These are phyloP conservation scores for Anisognathus igniventris DNA, from an alignment of 2,797 vertebrate genomes.

Conservation along the genomic window DNA sequence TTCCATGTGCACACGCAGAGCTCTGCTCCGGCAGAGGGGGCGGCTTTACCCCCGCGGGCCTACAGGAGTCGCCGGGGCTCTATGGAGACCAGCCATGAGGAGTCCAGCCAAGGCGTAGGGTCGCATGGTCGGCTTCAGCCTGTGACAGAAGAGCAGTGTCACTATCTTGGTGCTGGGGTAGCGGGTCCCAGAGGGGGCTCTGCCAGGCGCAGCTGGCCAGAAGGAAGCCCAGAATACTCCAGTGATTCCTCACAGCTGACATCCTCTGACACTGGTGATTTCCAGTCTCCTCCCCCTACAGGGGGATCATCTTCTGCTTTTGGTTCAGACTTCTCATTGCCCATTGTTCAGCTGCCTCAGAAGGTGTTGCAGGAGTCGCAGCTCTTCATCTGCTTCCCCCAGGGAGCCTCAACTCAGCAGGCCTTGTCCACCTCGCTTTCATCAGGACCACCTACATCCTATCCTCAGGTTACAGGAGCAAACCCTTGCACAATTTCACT, in stretches of 20 bases:
- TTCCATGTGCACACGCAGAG: slow-evolving; percentile 82
- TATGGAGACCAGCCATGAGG: slow-evolving; percentile 87
- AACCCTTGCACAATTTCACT: slow-evolving; percentile 44
- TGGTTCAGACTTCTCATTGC: slow-evolving; percentile 74
- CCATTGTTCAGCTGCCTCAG: slow-evolving; percentile 76
- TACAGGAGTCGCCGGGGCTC: slow-evolving; percentile 85
- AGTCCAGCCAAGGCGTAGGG: slow-evolving; percentile 73
- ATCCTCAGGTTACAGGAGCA: slow-evolving; percentile 84
- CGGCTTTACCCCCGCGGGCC: slow-evolving; percentile 75
- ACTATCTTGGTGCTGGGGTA: slow-evolving; percentile 81
- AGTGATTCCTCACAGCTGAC: slow-evolving; percentile 90
- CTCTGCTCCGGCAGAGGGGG: slow-evolving; percentile 76
- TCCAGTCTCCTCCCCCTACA: slow-evolving; percentile 88
- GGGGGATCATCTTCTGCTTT: slow-evolving; percentile 71
- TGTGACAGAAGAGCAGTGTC: slow-evolving; percentile 89
- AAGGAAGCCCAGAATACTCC: slow-evolving; percentile 90
- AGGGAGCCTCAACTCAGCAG: slow-evolving; percentile 81
- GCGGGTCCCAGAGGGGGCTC: slow-evolving; percentile 82
- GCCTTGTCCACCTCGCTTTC: slow-evolving; percentile 82
- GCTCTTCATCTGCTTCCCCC: slow-evolving; percentile 79
- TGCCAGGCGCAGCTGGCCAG: slow-evolving; percentile 79
- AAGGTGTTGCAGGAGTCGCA: slow-evolving; percentile 78
- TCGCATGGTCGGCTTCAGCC: slow-evolving; percentile 88
- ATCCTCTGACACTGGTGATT: slow-evolving; percentile 91
- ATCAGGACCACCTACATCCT: slow-evolving; percentile 77